A percentile compares a stretch with the other conserved stretches of the same genome.
These are phyloP conservation scores for Diplodus sargus DNA, from an alignment of 2,797 vertebrate genomes.

Conservation along the genomic window DNA sequence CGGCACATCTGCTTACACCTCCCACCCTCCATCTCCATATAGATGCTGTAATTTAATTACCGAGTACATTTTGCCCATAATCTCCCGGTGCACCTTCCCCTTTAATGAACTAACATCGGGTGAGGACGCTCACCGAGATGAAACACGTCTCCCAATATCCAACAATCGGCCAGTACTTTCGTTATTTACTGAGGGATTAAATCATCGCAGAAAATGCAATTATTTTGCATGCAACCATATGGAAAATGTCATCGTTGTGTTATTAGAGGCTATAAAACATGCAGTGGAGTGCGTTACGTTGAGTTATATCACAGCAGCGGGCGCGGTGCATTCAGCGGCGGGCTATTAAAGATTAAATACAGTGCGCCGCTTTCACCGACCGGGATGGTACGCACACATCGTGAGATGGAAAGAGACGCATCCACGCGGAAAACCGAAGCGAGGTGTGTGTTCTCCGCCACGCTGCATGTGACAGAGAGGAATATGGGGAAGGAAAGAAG, in stretches of 20 bases:
- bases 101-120: conserved; percentile 40
- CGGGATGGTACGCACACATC: conserved; percentile 10
- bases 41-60: conserved; percentile 62
- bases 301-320: not conserved
- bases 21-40: conserved; percentile 15
- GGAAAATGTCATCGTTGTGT: conserved; percentile 33
- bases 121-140: conserved; percentile 13
- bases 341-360: conserved; percentile 45
- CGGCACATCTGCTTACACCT: too few relatives aligned
- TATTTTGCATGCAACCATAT: conserved; percentile 33
- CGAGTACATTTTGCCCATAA: conserved; percentile 52
- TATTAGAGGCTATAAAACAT: conserved; percentile 27
- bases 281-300: conserved; percentile 4
- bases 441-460: conserved; percentile 19
- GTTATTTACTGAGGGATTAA: conserved; percentile 18
- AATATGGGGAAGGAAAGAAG: conserved; percentile 39
- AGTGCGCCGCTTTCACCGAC: conserved; percentile 11
- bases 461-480: conserved; percentile 31
- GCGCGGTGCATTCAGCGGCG: not conserved
- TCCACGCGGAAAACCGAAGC: conserved; percentile 32
- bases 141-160: not conserved
- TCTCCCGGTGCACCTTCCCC: conserved; percentile 26
- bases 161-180: conserved; percentile 11
- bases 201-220: conserved; percentile 39
- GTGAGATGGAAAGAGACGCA: conserved; percentile 34